Conservation (phyloP, 2,888 invertebrate genomes). For the Napeogenes sylphis region DNA sequence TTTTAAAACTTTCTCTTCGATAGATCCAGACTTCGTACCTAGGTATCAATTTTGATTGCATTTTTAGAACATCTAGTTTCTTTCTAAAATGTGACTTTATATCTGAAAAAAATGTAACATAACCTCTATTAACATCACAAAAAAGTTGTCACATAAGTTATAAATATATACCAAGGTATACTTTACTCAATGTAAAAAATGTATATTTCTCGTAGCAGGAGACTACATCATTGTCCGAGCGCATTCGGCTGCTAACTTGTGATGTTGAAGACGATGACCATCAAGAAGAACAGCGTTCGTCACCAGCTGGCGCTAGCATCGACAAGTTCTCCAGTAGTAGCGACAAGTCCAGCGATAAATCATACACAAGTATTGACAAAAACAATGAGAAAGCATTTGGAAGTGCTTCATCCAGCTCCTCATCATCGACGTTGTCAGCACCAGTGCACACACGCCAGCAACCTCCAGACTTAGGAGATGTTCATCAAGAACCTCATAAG, state of each 20-base stretch:
- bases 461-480: constrained; percentile 64
- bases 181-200: background rate
- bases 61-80: no score
- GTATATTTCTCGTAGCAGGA: constrained; percentile 54
- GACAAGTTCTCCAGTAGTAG: constrained; percentile 80
- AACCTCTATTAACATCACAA: no score
- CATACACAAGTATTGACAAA: constrained; percentile 78
- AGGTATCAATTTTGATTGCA: no score
- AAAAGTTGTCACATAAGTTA: no score
- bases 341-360: constrained; percentile 60
- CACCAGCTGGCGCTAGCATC: constrained; percentile 81
- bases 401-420: constrained; percentile 69
- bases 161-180: background rate
- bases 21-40: no score
- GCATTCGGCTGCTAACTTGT: constrained; percentile 90
- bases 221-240: constrained; percentile 89
- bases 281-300: constrained; percentile 72
- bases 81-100: no score
- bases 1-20: no score
- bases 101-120: no score
- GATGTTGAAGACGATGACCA: constrained; percentile 84
- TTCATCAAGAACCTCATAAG: constrained; percentile 66
- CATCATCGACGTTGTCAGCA: constrained; percentile 61
- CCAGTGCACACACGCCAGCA: constrained; percentile 52
- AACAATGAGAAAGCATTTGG: constrained; percentile 75